Evolutionary conservation across 2,888 invertebrate genomes (phyloP).

Genomic region (Slavum lentiscoides): DNA sequence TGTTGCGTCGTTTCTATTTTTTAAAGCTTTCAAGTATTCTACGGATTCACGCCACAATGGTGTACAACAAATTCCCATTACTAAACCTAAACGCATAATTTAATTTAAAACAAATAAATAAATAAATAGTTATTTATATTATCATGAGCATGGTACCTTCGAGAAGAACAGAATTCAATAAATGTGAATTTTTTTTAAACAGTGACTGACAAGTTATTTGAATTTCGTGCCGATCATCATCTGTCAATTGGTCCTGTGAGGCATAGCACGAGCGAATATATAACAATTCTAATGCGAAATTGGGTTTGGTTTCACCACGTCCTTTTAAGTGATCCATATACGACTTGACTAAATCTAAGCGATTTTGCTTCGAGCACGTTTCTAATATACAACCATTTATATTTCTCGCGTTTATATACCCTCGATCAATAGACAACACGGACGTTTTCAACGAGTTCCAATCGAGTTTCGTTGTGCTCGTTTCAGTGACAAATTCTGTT

Average conservation of each 20-base stretch:
- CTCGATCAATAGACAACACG: slow-evolving; percentile 32
- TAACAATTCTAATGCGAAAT: slow-evolving; percentile 66
- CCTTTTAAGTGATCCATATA: slow-evolving; percentile 66
- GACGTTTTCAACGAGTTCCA: slow-evolving; percentile 20
- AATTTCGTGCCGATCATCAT: slow-evolving; percentile 55
- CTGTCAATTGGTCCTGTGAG: slow-evolving; percentile 59
- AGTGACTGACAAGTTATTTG: slow-evolving; percentile 49
- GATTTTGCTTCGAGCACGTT: slow-evolving; percentile 10
- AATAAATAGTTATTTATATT: background rate
- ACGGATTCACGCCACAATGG: slow-evolving; percentile 33
- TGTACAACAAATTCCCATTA: slow-evolving; percentile 47
- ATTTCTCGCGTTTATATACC: slow-evolving; percentile 42
- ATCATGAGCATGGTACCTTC: slow-evolving; percentile 16
- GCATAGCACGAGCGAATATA: slow-evolving; percentile 65
- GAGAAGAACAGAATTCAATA: slow-evolving; percentile 33
- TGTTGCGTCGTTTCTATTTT: background rate
- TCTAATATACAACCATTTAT: slow-evolving; percentile 40
- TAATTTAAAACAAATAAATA: background rate
- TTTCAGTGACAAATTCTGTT: slow-evolving; percentile 14
- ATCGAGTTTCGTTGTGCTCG: background rate
- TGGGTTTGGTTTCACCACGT: slow-evolving; percentile 62
- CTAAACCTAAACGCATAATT: slow-evolving; percentile 15
- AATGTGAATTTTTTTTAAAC: slow-evolving; percentile 53
- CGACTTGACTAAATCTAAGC: slow-evolving; percentile 31
- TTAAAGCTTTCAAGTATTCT: slow-evolving; percentile 18